These are phyloP conservation scores for Lasioglossum pauxillum DNA, from an alignment of 2,888 invertebrate genomes.

Conservation along the genomic window DNA sequence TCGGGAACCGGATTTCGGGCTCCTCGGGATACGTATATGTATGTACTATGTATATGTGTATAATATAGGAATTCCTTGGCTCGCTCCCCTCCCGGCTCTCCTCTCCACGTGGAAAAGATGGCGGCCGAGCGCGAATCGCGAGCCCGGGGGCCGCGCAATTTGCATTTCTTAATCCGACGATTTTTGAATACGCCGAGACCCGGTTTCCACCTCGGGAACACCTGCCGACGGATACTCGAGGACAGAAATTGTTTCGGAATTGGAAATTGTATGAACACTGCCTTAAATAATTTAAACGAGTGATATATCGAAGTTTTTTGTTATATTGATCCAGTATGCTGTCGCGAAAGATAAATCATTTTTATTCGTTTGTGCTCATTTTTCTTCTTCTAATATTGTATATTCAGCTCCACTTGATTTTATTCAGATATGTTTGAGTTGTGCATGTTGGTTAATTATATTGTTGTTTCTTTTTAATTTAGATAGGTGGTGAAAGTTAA, in stretches of 20 bases:
- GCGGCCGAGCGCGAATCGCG: constrained; percentile 47
- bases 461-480: neutral
- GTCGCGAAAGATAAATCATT: no score
- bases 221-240: constrained; percentile 47
- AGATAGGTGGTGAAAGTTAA: neutral
- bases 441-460: no score
- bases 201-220: constrained; percentile 36
- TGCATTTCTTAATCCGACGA: constrained; percentile 78
- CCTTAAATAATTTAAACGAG: neutral
- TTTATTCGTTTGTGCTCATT: no score
- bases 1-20: constrained; percentile 63
- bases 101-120: constrained; percentile 38
- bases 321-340: no score
- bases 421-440: neutral
- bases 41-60: constrained; percentile 60
- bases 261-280: neutral
- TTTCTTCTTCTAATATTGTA: no score
- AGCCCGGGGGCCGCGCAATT: constrained; percentile 66
- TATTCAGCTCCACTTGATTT: neutral
- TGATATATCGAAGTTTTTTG: no score
- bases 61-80: constrained; percentile 59
- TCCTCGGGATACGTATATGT: constrained; percentile 55
- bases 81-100: neutral
- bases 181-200: constrained; percentile 61
- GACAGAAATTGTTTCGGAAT: neutral